Evolutionary conservation across 2,888 invertebrate species (phyloP).

Genomic region (Drosophila nigritarsus): DNA sequence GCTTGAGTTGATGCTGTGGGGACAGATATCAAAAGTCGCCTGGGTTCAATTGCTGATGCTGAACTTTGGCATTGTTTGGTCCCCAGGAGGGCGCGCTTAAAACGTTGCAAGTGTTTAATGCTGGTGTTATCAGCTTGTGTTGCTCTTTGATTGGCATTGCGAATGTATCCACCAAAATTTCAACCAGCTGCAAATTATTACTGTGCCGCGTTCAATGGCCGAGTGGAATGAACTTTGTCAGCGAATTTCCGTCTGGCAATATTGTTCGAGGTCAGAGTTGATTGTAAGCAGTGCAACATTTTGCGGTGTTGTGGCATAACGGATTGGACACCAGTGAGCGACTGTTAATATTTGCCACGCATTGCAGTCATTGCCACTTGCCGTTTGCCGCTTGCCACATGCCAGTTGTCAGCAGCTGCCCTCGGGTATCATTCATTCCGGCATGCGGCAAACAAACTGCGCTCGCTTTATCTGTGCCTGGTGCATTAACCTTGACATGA

Average conservation of each 20-base stretch:
- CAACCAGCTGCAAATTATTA: conserved; percentile 53
- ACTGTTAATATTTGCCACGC: conserved; percentile 54
- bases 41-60: conserved; percentile 46
- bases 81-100: conserved; percentile 1
- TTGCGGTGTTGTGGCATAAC: conserved; percentile 59
- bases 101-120: conserved; percentile 20
- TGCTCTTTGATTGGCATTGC: conserved; percentile 32
- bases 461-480: conserved; percentile 32
- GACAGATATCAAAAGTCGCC: conserved; percentile 38
- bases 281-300: conserved; percentile 68
- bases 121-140: conserved; percentile 18
- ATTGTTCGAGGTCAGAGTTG: conserved; percentile 68
- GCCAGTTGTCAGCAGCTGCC: conserved; percentile 24
- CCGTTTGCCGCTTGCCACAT: neutral
- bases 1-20: conserved; percentile 33
- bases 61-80: conserved; percentile 56
- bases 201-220: conserved; percentile 72
- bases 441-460: conserved; percentile 14
- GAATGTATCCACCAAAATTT: conserved; percentile 36
- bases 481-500: conserved; percentile 76
- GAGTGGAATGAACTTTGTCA: conserved; percentile 61
- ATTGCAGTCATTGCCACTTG: conserved; percentile 48
- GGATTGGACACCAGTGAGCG: conserved; percentile 63
- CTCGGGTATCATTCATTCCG: conserved; percentile 36
- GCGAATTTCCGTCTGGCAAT: conserved; percentile 57